Base-by-base conservation (phyloP, 2,113 vertebrate species). In the Arenaria interpres region DNA sequence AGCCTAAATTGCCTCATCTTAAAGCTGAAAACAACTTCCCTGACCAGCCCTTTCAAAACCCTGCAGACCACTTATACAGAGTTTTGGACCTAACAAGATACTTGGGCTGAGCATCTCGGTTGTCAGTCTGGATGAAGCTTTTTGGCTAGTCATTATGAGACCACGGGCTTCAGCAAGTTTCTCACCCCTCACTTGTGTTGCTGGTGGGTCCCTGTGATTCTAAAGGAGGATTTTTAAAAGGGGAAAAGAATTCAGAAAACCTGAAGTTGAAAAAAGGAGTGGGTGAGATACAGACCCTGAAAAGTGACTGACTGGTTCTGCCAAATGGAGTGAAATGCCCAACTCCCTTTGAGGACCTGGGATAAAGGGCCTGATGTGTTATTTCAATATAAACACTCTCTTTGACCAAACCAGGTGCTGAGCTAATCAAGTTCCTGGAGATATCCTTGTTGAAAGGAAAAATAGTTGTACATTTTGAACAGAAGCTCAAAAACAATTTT, bases 121-220 rank as follows among this genome's bases (percentile, higher is more conserved):
- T 89, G 77, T 96, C 16, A 18, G 37, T 9, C 54, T 85, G 59
- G n/a, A 91, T 17, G 2, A 89, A 46, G 17, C 4, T 83, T 97
- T 89, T 85, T 89, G 45, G 17, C 56, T 76, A 62, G 50, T 85
- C 72, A 41, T 91, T 73, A 86, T 71, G 19, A 93, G 39, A 43
- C 25, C 8, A n/a, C 30, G 24, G 39, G 25, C 50, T 77, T 68
- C 54, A 35, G 41, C 77, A 84, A 60, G 10, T 53, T 77, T 39
- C n/a, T 48, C 12, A 46, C 3, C 7, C 41, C n/a, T 75, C 3
- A 0, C 14, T 23, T 77, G 28, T 37, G 21, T 10, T 39, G 23
- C 13, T 66, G 4, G 5, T 68, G 18, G 5, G 18, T 68, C 9
- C 30, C 35, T 64, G 16, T 0, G 3, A 17, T 7, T 53, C 32